Evolutionary conservation across 1,140 invertebrate genomes (phyloP).

Genomic region (Aplysia californica): DNA sequence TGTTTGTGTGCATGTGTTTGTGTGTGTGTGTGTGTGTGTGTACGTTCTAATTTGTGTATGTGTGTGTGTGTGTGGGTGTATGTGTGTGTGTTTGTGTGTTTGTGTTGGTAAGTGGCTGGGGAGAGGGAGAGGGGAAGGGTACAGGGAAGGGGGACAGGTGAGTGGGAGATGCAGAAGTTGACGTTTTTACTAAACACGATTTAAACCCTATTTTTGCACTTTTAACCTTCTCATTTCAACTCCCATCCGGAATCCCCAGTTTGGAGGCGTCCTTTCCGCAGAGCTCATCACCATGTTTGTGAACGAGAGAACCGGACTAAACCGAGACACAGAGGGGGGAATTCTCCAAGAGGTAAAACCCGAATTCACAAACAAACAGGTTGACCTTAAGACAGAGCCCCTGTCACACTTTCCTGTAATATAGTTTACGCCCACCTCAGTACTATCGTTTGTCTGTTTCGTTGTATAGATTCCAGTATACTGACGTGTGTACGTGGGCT

Average conservation of each 20-base stretch:
- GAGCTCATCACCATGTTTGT: constrained; percentile 36
- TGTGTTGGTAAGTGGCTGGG: too few relatives aligned
- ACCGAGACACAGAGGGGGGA: constrained; percentile 30
- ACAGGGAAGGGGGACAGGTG: neutral
- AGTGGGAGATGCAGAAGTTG: neutral
- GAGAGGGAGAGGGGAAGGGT: neutral
- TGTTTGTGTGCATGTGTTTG: too few relatives aligned
- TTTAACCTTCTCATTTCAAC: neutral
- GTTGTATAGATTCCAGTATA: too few relatives aligned
- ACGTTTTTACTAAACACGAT: neutral
- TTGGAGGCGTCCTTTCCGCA: constrained; percentile 34
- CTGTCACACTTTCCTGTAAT: too few relatives aligned
- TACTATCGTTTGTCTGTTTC: too few relatives aligned
- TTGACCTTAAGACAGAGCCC: too few relatives aligned
- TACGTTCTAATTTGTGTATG: too few relatives aligned
- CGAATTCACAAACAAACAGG: neutral
- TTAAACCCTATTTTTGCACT: neutral
- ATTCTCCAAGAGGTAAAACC: constrained; percentile 32
- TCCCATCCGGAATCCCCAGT: constrained; percentile 11
- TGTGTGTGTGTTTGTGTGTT: too few relatives aligned
- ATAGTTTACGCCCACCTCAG: too few relatives aligned
- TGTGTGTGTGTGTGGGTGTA: too few relatives aligned
- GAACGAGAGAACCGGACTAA: constrained; percentile 37
- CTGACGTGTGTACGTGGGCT: too few relatives aligned
- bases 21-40: too few relatives aligned